A percentile compares a stretch with the other conserved stretches of the same genome.
Evolutionary conservation across 2,888 invertebrate species (phyloP).

Genomic region (Sesia bembeciformis): DNA sequence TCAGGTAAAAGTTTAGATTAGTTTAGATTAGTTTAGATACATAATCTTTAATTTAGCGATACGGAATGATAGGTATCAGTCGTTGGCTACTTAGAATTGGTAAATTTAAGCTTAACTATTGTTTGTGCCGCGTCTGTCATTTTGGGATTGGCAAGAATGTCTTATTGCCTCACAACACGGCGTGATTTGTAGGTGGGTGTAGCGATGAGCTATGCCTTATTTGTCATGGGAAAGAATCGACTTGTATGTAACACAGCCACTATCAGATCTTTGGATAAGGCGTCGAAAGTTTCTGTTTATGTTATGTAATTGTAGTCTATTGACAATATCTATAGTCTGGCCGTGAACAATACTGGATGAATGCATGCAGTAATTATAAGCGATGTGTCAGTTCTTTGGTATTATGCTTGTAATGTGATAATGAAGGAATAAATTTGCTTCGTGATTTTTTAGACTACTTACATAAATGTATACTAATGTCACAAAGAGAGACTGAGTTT

Average conservation of each 20-base stretch:
- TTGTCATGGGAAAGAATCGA: constrained; percentile 36
- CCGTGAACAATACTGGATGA: constrained; percentile 32
- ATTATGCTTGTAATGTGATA: not conserved
- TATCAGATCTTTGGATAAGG: constrained; percentile 20
- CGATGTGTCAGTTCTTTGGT: not conserved
- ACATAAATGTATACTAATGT: too few relatives aligned
- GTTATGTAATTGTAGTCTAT: constrained; percentile 21
- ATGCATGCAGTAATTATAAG: constrained; percentile 4
- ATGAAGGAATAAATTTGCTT: too few relatives aligned
- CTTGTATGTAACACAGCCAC: constrained; percentile 13
- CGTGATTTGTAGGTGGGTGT: constrained; percentile 22
- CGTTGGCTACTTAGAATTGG: not conserved
- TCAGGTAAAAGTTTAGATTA: too few relatives aligned
- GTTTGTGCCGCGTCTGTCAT: constrained; percentile 3
- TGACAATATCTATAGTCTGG: constrained; percentile 10
- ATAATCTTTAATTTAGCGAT: too few relatives aligned
- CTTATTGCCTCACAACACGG: constrained; percentile 21
- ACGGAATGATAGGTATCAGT: too few relatives aligned
- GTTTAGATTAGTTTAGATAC: too few relatives aligned
- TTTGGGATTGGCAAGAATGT: constrained; percentile 5
- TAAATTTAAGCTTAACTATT: not conserved
- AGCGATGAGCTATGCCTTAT: constrained; percentile 23
- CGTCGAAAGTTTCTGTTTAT: constrained; percentile 13
- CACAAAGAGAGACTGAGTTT: too few relatives aligned
- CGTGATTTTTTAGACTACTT: too few relatives aligned